These are phyloP conservation scores for Rhizoglyphus robini DNA, from an alignment of 1,140 invertebrate genomes.

Conservation along the genomic window DNA sequence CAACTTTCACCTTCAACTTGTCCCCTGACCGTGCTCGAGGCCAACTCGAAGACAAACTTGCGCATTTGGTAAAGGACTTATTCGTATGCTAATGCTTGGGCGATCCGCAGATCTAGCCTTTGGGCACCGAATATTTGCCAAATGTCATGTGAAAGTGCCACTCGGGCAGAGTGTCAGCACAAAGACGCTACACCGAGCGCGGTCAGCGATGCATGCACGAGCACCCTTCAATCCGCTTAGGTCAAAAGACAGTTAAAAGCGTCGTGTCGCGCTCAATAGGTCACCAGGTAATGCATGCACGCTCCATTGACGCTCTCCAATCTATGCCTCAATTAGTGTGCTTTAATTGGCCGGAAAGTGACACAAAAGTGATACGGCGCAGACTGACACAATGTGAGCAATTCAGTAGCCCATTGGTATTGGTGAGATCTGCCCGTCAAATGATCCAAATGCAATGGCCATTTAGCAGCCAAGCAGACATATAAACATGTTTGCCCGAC, in stretches of 20 bases:
- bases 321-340: slow-evolving; percentile 2
- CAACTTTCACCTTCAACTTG: slow-evolving; percentile 15
- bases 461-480: no score
- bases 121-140: background rate
- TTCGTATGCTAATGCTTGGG: background rate
- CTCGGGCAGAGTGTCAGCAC: background rate
- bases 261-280: background rate
- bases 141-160: background rate
- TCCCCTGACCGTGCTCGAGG: background rate
- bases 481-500: no score
- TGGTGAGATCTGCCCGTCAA: no score
- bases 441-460: no score
- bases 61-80: background rate
- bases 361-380: no score
- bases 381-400: no score
- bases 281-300: background rate
- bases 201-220: background rate
- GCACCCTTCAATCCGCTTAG: background rate
- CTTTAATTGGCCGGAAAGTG: slow-evolving; percentile 9
- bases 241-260: background rate
- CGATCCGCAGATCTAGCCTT: background rate
- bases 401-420: no score
- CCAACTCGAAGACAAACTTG: background rate
- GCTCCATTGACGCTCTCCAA: no score
- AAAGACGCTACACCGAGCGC: background rate